Base-by-base conservation (phyloP, 2,113 vertebrate genomes). In the Sorex araneus region DNA sequence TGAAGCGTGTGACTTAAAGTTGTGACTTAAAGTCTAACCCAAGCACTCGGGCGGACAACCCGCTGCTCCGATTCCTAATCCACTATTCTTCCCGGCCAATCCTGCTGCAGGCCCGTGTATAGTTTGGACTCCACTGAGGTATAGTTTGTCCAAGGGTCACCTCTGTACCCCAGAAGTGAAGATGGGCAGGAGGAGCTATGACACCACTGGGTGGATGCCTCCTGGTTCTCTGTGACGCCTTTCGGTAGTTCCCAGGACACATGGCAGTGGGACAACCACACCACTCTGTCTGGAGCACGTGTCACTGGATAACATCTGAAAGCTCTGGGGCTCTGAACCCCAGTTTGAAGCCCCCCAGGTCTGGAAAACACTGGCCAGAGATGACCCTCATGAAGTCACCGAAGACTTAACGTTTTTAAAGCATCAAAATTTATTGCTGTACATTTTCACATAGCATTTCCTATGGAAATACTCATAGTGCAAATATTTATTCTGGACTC, bases 341-440 rank as follows among this genome's bases (percentile, higher is more conserved):
- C 63, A 73, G 43, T 19, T 18, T 19, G 6, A 73, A 80, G 19
- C 34, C 60, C 28, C 74, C 34, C 7, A 9, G 36, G 25, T 84
- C 82, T 3, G 0, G 34, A 45, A 92, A 87, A 86, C 78, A 84
- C 47, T 71, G 82, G 57, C 57, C 87, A 69, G 21, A 70, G n/a
- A 43, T 4, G 30, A 60, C 36, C n/a, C 77, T 85, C 50, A 30
- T 84, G 16, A 94, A 87, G 94, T 87, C 93, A 97, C 1, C 84
- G 94, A 95, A 90, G 79, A 96, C 91, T 95, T 92, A 95, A 93
- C 95, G 90, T 54, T 60, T 94, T 94, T 92, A 96, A 96, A 96
- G 94, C 91, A 95, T 95, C 43, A 94, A 95, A 95, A 93, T 96
- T 96, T 96, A 96, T 94, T 96, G 94, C 96, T 95, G 76, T 95